Evolutionary conservation across 2,113 vertebrate species (phyloP), one percentile per base, ranked within the genome.

Genomic region (Perca schrenkii): DNA sequence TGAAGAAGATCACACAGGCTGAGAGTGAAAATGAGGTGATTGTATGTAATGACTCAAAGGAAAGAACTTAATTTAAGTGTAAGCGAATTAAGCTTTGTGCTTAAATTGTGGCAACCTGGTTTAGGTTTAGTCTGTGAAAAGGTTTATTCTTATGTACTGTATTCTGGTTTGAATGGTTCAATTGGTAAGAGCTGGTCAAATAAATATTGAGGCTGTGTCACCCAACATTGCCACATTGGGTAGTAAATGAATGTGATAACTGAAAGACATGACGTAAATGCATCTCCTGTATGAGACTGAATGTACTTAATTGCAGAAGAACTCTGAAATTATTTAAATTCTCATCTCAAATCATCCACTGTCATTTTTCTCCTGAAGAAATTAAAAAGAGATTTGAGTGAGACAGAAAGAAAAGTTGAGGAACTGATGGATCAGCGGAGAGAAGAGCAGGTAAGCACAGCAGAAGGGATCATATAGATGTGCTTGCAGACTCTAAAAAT

Each of bases 1-100:
- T 91, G 65, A 87, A 94, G 66, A 96, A 94, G 77, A 89, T 98
- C 87, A 90, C 69, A 73, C 92, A 95, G 89, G 94, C 86, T 8
- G 95, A 97, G 89, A 91, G 60, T 85, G 95, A 95, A 91, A 97
- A 96, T 89, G 66, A 69, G 86, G 97, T 97, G 86, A 95, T 94
- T 92, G 63, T 78, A 36, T 63, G 2, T 10, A 66, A 2, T 54
- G 17, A 47, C 3, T 54, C 10, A 58, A 62, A 22, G 12, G 1
- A 34, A 57, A 54, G 0, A 28, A 13, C 40, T 65, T 65, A 14
- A 57, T 60, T 40, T 10, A 49, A 31, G 21, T 71, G 5, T 12
- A 12, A 11, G 50, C 1, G 0, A 61, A 46, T 52, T 19, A 22
- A 31, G 8, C 17, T 43, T 6, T 28, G 50, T 65, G 43, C 53